Percentiles rank a stretch among this genome's conserved stretches.
phyloP scores from a whole-genome alignment of 2,888 invertebrate genomes.

The Athalia rosae region DNA sequence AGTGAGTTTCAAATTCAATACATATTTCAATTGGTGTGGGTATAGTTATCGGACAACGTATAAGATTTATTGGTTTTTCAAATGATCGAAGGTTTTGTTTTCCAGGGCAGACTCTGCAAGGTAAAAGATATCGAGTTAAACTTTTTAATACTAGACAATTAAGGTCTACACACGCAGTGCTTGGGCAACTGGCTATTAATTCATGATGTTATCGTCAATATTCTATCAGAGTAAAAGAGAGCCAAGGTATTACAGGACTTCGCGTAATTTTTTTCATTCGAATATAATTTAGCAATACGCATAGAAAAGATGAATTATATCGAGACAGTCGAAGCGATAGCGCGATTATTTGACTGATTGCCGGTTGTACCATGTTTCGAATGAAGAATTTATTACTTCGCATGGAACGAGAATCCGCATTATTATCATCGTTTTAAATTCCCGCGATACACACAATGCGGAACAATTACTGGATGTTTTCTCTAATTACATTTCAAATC shows the following conservation, averaged over 20 bases:
- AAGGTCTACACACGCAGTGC: background rate
- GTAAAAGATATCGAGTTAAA: background rate
- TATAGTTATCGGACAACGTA: background rate
- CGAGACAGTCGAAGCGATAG: too few relatives aligned
- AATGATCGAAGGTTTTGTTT: conserved; percentile 4
- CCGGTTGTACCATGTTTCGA: too few relatives aligned
- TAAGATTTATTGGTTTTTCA: background rate
- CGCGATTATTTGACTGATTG: too few relatives aligned
- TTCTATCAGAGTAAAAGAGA: background rate
- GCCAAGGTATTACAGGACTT: background rate
- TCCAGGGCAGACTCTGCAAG: background rate
- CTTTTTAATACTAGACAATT: conserved; percentile 15
- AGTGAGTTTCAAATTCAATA: too few relatives aligned
- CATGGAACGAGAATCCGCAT: too few relatives aligned
- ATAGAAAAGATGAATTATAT: conserved; percentile 28
- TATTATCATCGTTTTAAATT: too few relatives aligned
- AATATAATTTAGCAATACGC: conserved; percentile 3
- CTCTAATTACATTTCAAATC: too few relatives aligned
- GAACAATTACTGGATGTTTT: too few relatives aligned
- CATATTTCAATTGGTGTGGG: too few relatives aligned
- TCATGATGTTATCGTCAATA: conserved; percentile 14
- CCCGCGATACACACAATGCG: too few relatives aligned
- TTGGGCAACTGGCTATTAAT: conserved; percentile 6
- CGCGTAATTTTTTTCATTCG: background rate
- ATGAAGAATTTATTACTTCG: too few relatives aligned